phyloP scores from a whole-genome alignment of 2,797 vertebrate genomes.

The Sebastes matsubarae region DNA sequence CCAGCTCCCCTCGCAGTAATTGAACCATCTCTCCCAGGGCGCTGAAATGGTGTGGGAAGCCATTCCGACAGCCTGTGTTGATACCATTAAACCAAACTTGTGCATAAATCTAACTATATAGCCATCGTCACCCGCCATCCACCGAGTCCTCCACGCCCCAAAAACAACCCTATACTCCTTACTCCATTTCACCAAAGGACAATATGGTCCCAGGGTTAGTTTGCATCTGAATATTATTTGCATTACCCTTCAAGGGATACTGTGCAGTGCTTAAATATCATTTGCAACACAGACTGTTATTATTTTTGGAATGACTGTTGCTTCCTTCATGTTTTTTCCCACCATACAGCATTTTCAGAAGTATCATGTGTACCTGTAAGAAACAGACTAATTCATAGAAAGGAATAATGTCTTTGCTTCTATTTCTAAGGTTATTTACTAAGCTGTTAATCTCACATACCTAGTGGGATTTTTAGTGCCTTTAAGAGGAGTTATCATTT shows the following conservation, averaged over 20 bases:
- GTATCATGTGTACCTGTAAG: not conserved
- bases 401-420: not conserved
- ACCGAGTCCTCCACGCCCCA: slow-evolving; percentile 18
- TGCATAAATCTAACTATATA: slow-evolving; percentile 77
- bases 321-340: not conserved
- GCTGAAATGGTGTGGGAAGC: slow-evolving; percentile 74
- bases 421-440: slow-evolving; percentile 1
- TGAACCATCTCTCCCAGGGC: slow-evolving; percentile 79
- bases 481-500: slow-evolving; percentile 2
- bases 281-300: slow-evolving; percentile 10
- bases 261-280: slow-evolving; percentile 1
- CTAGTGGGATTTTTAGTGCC: not conserved
- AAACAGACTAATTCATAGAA: not conserved
- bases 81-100: slow-evolving; percentile 78
- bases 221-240: slow-evolving; percentile 48
- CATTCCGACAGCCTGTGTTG: slow-evolving; percentile 79
- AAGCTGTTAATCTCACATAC: slow-evolving; percentile 3
- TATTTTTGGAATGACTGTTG: not conserved
- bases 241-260: slow-evolving; percentile 29
- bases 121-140: slow-evolving; percentile 36
- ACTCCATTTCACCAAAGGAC: slow-evolving; percentile 34
- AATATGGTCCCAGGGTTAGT: slow-evolving; percentile 7
- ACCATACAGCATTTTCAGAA: not conserved
- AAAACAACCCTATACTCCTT: slow-evolving; percentile 33
- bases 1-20: slow-evolving; percentile 77